phyloP scores from a whole-genome alignment of 2,113 vertebrate species.

The Dicentrarchus labrax region DNA sequence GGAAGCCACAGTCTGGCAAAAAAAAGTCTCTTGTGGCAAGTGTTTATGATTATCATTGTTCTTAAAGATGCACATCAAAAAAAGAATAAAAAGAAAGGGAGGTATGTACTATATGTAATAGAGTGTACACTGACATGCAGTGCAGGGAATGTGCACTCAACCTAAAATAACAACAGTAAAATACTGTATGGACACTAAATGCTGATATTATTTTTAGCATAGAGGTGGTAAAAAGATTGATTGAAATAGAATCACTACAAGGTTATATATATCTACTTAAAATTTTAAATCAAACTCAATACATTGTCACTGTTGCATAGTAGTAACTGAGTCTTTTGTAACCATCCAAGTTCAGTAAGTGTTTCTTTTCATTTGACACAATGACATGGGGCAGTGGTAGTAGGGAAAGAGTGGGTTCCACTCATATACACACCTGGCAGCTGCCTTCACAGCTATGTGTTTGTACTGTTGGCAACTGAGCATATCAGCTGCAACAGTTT shows the following conservation, averaged over 20 bases:
- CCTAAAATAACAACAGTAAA: background rate
- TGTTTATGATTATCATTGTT: slow-evolving; percentile 15
- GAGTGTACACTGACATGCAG: background rate
- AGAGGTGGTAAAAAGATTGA: background rate
- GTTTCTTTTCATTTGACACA: slow-evolving; percentile 40
- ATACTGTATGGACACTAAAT: background rate
- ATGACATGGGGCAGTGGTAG: slow-evolving; percentile 28
- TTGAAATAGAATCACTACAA: too few species aligned
- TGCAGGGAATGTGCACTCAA: background rate
- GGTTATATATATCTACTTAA: background rate
- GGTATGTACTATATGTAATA: background rate
- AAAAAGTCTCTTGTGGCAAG: background rate
- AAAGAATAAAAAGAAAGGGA: slow-evolving; percentile 3
- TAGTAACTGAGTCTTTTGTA: slow-evolving; percentile 25
- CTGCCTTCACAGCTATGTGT: slow-evolving; percentile 33
- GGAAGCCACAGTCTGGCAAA: slow-evolving; percentile 6
- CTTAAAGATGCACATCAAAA: slow-evolving; percentile 4
- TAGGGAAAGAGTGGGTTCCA: slow-evolving; percentile 20
- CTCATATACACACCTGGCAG: slow-evolving; percentile 48
- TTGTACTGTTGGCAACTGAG: slow-evolving; percentile 39
- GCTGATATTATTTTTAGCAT: background rate
- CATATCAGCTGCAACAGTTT: slow-evolving; percentile 51
- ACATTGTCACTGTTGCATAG: slow-evolving; percentile 27
- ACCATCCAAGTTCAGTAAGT: slow-evolving; percentile 27
- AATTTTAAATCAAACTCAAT: background rate